Evolutionary conservation across 2,888 invertebrate species (phyloP), one percentile per base, ranked within the genome.

Genomic region (Conops quadrifasciatus): DNA sequence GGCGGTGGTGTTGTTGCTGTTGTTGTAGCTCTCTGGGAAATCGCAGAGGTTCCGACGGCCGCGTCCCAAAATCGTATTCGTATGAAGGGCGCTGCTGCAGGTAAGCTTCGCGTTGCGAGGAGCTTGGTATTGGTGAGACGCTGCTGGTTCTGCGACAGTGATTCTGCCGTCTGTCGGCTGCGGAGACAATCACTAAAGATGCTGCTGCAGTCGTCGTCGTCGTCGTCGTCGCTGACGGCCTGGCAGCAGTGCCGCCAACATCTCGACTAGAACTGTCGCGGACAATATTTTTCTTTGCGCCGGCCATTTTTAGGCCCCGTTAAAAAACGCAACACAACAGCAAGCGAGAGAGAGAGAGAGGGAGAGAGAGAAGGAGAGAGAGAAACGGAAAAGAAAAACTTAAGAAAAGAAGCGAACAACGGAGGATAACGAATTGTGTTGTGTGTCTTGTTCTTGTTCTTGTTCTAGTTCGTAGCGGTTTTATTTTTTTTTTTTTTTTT

Each of bases 381-480:
- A 73, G 74, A 74, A 79, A 78, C 74, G 72, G 77, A 75, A 77
- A 77, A 80, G 78, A 80, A 77, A 75, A 83, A 82, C 81, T 80
- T 78, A 80, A 80, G 80, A 81, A 80, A 78, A 78, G 76, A 77
- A 75, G 77, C 76, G 77, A 77, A 78, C 78, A 78, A 78, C 73
- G 74, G 75, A 77, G 71, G 78, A 80, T 80, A 83, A 83, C 82
- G 83, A 82, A 81, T 81, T 78, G 71, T 72, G 67, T 19, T 36
- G 28, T 59, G 30, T 26, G 74, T 62, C 28, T 66, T 72, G 71
- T 70, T 73, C 70, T 36, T 72, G 71, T 70, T 73, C 70, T 36
- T 36, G 36, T 36, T 36, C 36, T 36, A 9, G 36, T 4, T 36
- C 36, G 36, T 36, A 36, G 4, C 36, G 36, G 9, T 36, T 36